Percentiles rank a stretch among this genome's conserved stretches.
These are phyloP conservation scores for Chiloscyllium punctatum DNA, from an alignment of 2,797 vertebrate species.

Conservation along the genomic window DNA sequence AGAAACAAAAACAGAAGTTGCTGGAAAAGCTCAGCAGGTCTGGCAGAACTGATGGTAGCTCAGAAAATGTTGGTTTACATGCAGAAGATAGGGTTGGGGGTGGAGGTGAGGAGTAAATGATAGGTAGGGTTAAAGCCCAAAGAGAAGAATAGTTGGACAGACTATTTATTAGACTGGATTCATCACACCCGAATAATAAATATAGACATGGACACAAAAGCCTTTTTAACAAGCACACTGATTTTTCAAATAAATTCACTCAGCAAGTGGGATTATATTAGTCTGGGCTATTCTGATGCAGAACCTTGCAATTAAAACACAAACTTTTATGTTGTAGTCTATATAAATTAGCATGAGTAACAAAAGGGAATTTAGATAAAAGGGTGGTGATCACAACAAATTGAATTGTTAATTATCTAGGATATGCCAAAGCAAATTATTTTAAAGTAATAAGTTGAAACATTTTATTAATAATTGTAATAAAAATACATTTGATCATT, in stretches of 20 bases:
- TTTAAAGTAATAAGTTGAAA: neutral
- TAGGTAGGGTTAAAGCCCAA: too few species aligned
- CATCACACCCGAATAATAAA: neutral
- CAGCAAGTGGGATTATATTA: neutral
- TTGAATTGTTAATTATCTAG: neutral
- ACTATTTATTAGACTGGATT: neutral
- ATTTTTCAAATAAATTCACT: neutral
- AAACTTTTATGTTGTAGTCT: conserved; percentile 6
- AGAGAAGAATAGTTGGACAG: too few species aligned
- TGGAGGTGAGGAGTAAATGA: too few species aligned
- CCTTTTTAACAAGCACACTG: neutral
- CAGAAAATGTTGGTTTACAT: too few species aligned
- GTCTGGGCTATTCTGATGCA: neutral
- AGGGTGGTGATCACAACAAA: neutral
- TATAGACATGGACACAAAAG: neutral
- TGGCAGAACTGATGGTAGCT: too few species aligned
- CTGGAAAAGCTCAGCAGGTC: too few species aligned
- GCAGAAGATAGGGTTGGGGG: too few species aligned
- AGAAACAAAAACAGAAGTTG: neutral
- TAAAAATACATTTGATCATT: neutral
- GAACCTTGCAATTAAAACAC: neutral
- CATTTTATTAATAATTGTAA: conserved; percentile 2
- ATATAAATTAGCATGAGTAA: neutral
- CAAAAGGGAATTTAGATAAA: neutral
- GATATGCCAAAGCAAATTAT: conserved; percentile 14